Evolutionary conservation across 2,113 vertebrate genomes (phyloP).

Genomic region (Cairina moschata): DNA sequence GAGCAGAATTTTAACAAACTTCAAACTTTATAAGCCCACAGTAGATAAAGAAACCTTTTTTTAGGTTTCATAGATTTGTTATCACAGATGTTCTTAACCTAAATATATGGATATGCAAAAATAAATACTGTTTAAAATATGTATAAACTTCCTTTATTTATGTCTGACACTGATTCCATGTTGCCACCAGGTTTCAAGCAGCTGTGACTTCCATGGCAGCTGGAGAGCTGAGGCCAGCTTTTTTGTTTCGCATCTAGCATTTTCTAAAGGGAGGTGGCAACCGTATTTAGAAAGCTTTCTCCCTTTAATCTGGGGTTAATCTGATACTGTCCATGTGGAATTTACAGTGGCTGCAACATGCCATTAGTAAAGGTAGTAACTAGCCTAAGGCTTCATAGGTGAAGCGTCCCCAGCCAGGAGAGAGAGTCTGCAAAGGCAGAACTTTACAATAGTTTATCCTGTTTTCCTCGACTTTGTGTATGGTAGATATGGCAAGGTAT

Average conservation of each 20-base stretch:
- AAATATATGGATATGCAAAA: constrained; percentile 58
- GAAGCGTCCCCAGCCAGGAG: neutral
- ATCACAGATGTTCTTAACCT: constrained; percentile 66
- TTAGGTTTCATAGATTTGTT: constrained; percentile 17
- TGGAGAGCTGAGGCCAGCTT: neutral
- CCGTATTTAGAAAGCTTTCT: neutral
- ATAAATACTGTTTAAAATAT: constrained; percentile 53
- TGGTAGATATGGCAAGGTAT: neutral
- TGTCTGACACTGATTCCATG: constrained; percentile 44
- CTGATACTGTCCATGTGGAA: neutral
- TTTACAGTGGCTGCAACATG: neutral
- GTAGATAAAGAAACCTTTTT: neutral
- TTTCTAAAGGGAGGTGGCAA: neutral
- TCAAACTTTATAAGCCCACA: neutral
- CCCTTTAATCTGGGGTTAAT: neutral
- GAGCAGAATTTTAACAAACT: neutral
- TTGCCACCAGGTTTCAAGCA: constrained; percentile 25
- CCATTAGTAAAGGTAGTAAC: neutral
- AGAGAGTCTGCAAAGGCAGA: neutral
- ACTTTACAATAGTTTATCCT: neutral
- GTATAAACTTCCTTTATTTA: constrained; percentile 71
- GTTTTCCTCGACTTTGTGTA: neutral
- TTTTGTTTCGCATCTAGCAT: neutral
- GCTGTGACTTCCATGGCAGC: constrained; percentile 16
- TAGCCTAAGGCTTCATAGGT: neutral